Percentiles rank a stretch among this genome's conserved stretches.
Evolutionary conservation across 2,113 vertebrate genomes (phyloP).

Genomic region (Mormyrus iriodes): DNA sequence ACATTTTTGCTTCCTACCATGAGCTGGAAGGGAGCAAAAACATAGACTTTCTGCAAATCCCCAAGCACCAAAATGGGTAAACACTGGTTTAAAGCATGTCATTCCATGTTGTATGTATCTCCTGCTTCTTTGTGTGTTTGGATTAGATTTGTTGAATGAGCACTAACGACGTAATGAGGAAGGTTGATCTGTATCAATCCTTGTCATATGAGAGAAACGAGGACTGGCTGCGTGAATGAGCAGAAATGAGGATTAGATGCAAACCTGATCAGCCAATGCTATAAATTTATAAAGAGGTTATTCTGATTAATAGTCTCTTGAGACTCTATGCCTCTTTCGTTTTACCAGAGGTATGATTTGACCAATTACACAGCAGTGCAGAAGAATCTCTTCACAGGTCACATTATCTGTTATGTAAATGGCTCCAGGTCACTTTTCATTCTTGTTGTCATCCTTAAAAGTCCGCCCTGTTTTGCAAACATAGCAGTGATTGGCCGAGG

Average conservation of each 20-base stretch:
- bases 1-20: not conserved
- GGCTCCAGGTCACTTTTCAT: not conserved
- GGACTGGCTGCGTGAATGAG: not conserved
- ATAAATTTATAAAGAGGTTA: constrained; percentile 15
- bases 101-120: not conserved
- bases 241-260: not conserved
- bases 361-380: not conserved
- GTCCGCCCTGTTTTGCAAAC: not conserved
- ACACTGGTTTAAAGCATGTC: not conserved
- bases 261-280: not conserved
- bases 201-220: not conserved
- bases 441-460: not conserved
- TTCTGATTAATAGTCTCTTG: constrained; percentile 19
- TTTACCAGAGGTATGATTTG: not conserved
- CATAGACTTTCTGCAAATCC: not conserved
- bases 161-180: not conserved
- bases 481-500: not conserved
- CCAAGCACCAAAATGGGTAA: not conserved
- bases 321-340: not conserved
- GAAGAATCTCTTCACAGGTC: not conserved
- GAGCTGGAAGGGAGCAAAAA: not conserved
- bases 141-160: not conserved
- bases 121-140: not conserved
- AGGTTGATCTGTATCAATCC: not conserved
- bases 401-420: not conserved